Conservation (phyloP, 2,797 vertebrate genomes). For the Anas bernieri region DNA sequence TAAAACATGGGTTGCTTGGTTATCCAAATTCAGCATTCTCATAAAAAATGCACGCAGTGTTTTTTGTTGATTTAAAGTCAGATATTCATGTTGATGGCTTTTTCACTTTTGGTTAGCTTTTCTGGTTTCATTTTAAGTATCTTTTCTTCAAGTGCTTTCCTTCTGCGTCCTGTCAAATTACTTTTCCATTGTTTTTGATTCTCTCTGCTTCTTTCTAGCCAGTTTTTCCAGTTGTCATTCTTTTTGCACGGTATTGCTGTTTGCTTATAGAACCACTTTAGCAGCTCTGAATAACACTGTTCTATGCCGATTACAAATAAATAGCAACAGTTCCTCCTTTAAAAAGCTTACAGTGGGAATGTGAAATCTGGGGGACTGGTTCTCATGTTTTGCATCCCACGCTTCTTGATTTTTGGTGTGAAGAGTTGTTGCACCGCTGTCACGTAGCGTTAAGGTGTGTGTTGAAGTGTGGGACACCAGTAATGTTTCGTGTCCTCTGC, state of each 20-base stretch:
- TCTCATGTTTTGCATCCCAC: background rate
- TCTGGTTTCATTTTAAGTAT: background rate
- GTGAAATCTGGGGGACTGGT: background rate
- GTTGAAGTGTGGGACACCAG: background rate
- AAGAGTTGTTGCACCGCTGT: background rate
- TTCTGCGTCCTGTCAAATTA: background rate
- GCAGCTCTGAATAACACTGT: background rate
- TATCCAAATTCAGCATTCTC: background rate
- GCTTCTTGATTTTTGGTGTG: background rate
- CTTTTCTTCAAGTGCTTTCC: background rate
- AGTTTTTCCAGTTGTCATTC: background rate
- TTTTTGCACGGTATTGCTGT: background rate
- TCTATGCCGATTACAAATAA: background rate
- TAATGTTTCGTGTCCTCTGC: background rate
- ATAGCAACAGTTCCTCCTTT: background rate
- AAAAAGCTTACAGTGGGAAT: background rate
- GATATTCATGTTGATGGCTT: background rate
- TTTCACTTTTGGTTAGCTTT: background rate
- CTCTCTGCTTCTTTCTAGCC: background rate
- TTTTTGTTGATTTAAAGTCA: background rate
- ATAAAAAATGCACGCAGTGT: background rate
- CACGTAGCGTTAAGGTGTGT: background rate
- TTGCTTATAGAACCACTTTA: background rate
- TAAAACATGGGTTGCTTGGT: background rate
- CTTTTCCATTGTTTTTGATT: background rate